Evolutionary conservation across 2,113 vertebrate genomes (phyloP).

Genomic region (Pelusios castaneus): DNA sequence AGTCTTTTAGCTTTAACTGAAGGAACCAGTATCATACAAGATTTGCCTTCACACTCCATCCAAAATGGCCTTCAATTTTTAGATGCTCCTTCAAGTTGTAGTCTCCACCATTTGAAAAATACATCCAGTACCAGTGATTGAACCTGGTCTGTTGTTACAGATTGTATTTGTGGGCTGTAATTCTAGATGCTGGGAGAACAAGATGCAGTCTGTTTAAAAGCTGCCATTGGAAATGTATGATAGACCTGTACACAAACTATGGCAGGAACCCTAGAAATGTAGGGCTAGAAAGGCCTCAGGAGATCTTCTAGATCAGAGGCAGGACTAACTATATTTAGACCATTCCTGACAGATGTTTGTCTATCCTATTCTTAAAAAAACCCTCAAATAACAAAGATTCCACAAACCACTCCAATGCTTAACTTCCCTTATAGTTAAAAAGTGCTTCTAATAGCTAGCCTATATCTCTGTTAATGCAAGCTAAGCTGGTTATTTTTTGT

Average conservation of each 20-base stretch:
- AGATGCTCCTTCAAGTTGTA: conserved; percentile 78
- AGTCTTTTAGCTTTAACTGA: conserved; percentile 88
- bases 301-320: neutral
- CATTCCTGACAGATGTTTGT: neutral
- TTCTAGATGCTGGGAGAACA: neutral
- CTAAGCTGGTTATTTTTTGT: neutral
- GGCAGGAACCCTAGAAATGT: neutral
- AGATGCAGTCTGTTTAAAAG: neutral
- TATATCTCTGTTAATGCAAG: neutral
- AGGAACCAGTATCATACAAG: conserved; percentile 84
- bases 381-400: neutral
- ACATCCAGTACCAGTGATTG: conserved; percentile 80
- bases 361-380: neutral
- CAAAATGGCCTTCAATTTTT: conserved; percentile 81
- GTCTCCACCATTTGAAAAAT: conserved; percentile 78
- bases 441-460: neutral
- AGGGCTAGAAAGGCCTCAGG: neutral
- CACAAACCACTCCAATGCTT: neutral
- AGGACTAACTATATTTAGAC: neutral
- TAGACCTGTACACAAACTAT: neutral
- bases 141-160: neutral
- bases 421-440: neutral
- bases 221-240: neutral
- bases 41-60: conserved; percentile 83
- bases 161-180: neutral